Evolutionary conservation across 2,797 vertebrate genomes (phyloP), one percentile per base, ranked within the genome.

Genomic region (Nasua narica): DNA sequence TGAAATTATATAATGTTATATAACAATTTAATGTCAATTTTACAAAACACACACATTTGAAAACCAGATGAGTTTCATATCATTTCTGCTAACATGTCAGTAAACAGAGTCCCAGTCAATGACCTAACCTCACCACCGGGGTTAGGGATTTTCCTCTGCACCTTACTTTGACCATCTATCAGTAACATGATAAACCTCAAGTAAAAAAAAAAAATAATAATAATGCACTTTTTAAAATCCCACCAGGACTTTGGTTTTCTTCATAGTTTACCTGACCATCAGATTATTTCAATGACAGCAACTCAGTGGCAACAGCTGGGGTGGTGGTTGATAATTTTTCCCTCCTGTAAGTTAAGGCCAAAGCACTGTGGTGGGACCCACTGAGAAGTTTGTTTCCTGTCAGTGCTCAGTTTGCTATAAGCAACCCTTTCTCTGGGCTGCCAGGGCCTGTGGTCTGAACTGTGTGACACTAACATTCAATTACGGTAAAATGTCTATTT

Each of bases 401-500:
- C 96, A 67, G 84, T 97, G 92, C 97, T 92, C 78, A 95, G 97
- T 84, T 97, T 98, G 97, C 98, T 94, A 90, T 0, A 2, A 98
- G 97, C 32, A 0, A 79, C 90, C 52, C 92, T 97, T 96, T 97
- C 96, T 98, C 90, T 96, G 52, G 97, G 97, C 95, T 87, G 21
- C 96, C 97, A 97, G 93, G 35, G 25, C 96, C 98, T 99, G 99
- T 99, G 99, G 99, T 99, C 99, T 98, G 94, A 98, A 98, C 92
- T 98, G 94, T 98, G 97, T 98, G 97, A 98, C 97, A 97, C 91
- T 97, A 98, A 97, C 97, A 83, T 96, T 98, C 95, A 94, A 97
- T 99, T 99, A 98, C 98, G 5, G 99, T 99, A 99, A 99, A 94
- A 97, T 97, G 98, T 88, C 95, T 98, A 95, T 97, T 98, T 98